Percentiles rank a stretch among this genome's conserved stretches.
Conservation (phyloP, 2,888 invertebrate species). For the Platycnemis pennipes region DNA sequence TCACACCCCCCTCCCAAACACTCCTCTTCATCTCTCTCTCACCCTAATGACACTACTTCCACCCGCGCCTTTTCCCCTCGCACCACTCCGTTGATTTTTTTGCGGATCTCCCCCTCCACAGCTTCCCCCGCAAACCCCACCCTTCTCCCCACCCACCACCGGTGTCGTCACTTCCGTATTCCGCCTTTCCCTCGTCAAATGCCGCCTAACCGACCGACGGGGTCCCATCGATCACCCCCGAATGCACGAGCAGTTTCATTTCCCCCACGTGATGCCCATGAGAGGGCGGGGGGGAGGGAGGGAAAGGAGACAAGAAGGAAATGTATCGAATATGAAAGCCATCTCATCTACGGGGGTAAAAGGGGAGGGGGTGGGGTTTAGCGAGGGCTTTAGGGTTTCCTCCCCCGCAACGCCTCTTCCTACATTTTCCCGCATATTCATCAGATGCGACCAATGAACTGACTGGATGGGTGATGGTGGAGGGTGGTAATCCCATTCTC, state of each 20-base stretch:
- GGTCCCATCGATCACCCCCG: slow-evolving; percentile 6
- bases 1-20: neutral
- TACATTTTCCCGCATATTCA: neutral
- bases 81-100: neutral
- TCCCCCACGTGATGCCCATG: neutral
- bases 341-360: too few species aligned
- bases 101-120: neutral
- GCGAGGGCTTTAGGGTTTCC: too few species aligned
- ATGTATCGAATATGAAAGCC: too few species aligned
- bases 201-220: neutral
- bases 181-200: neutral
- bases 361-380: too few species aligned
- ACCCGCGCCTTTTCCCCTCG: neutral
- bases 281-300: neutral
- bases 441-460: neutral
- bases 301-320: too few species aligned
- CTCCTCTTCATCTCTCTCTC: slow-evolving; percentile 4
- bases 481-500: neutral
- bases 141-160: neutral
- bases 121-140: too few species aligned
- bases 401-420: neutral
- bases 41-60: neutral
- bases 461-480: neutral
- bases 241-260: neutral
- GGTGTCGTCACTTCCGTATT: slow-evolving; percentile 35